These are phyloP conservation scores for Hypena proboscidalis DNA, from an alignment of 2,888 invertebrate genomes.

Conservation along the genomic window DNA sequence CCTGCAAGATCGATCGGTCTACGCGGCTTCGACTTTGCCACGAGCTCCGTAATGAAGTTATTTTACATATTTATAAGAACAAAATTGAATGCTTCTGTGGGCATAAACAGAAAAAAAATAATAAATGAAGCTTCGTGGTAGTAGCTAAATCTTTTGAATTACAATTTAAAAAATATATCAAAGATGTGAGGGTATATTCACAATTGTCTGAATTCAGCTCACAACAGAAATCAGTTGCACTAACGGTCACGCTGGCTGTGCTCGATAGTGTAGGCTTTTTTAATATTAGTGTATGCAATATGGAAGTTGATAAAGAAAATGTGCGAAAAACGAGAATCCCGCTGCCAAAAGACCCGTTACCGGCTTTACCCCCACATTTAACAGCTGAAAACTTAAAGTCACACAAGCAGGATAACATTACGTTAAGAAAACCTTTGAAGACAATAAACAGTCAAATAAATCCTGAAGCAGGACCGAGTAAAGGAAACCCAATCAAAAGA, in stretches of 20 bases:
- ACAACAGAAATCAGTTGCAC: slow-evolving; percentile 10
- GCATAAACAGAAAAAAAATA: no score
- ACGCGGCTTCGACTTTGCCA: no score
- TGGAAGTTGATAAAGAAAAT: slow-evolving; percentile 66
- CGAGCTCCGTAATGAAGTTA: no score
- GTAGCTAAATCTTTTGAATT: no score
- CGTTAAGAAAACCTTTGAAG: slow-evolving; percentile 53
- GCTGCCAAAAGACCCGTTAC: slow-evolving; percentile 59
- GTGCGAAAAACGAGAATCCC: slow-evolving; percentile 60
- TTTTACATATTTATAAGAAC: no score
- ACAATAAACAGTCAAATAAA: slow-evolving; percentile 47
- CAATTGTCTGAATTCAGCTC: background rate
- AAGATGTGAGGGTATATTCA: slow-evolving; percentile 46
- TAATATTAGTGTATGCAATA: slow-evolving; percentile 16
- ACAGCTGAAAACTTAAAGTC: slow-evolving; percentile 35
- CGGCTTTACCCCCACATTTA: slow-evolving; percentile 58
- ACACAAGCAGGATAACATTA: slow-evolving; percentile 12
- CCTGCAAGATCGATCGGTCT: no score
- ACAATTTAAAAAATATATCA: no score
- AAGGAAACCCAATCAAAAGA: slow-evolving; percentile 21
- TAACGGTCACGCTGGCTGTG: slow-evolving; percentile 66
- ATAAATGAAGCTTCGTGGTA: no score
- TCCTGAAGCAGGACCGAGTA: slow-evolving; percentile 29
- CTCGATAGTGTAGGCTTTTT: slow-evolving; percentile 23
- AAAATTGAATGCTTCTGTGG: no score